Evolutionary conservation across 2,888 invertebrate genomes (phyloP), one percentile per base, ranked within the genome.

Genomic region (Dendrolimus pini): DNA sequence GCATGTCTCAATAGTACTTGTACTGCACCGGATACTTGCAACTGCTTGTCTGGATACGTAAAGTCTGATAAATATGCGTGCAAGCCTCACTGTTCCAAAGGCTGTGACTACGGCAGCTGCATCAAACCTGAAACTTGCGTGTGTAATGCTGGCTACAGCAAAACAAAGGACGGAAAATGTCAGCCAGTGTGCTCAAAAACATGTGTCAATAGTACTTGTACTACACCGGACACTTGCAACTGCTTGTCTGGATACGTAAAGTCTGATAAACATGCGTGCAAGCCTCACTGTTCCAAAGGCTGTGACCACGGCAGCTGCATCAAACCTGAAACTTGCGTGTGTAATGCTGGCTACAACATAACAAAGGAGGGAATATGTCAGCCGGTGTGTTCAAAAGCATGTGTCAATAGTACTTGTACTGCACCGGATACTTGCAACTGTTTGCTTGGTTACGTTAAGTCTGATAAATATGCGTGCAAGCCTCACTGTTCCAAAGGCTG

Each of bases 341-440:
- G 71, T 57, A 52, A 65, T 7, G 1, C 52, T 52, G 71, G 69
- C 1, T 71, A 60, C 54, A 52, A 57, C 52, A 30, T 56, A n/a
- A 13, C 61, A 56, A 12, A 18, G 53, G 53, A 42, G 7, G 52
- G 52, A n/a, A 8, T 1, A 42, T 42, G 42, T 10, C 42, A 42
- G 42, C 42, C 42, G 9, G 10, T 10, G 42, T 42, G 42, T 1
- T 42, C 42, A 42, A 8, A 42, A 42, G 9, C 52, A 7, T 67
- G 67, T 41, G 12, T 30, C 2, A 58, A 64, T 53, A 64, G 65
- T 0, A 58, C 6, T 9, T 67, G 67, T 30, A 30, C 56, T 0
- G 61, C 57, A 7, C 64, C 67, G 9, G 53, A 64, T 9, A 54
- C 56, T 9, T 78, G 78, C 42, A 42, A 58, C 9, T 80, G 78